A percentile compares a stretch with the other conserved stretches of the same genome.
Conservation (phyloP, 2,888 invertebrate genomes). For the Monopis laevigella region DNA sequence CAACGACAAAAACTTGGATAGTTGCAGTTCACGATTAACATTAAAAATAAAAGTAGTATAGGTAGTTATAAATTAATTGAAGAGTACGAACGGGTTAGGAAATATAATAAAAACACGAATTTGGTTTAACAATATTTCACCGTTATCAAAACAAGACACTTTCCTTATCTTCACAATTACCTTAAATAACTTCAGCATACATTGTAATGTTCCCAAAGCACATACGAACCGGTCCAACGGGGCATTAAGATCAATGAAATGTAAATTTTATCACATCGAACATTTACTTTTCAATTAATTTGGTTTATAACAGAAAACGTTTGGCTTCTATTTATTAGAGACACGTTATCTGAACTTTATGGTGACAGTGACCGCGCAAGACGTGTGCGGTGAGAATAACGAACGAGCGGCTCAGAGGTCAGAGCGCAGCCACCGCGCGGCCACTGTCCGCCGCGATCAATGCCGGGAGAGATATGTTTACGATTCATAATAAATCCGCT, state of each 20-base stretch:
- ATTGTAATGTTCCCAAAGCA: constrained; percentile 30
- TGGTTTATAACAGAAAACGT: constrained; percentile 33
- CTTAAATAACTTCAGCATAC: constrained; percentile 42
- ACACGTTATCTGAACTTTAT: constrained; percentile 22
- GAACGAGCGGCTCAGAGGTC: constrained; percentile 15
- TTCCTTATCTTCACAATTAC: constrained; percentile 44
- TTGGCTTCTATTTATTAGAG: constrained; percentile 31
- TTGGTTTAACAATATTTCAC: constrained; percentile 14
- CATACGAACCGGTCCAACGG: constrained; percentile 26
- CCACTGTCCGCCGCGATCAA: constrained; percentile 5
- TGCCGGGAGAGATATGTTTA: no score
- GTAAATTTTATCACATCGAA: constrained; percentile 33
- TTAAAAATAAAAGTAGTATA: no score
- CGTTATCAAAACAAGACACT: constrained; percentile 30
- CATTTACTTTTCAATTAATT: constrained; percentile 37
- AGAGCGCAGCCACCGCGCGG: constrained; percentile 7
- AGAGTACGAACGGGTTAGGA: background rate
- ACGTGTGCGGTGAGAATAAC: constrained; percentile 27
- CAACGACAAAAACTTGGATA: no score
- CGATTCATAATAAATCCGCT: no score
- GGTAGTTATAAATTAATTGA: no score
- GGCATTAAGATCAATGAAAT: constrained; percentile 33
- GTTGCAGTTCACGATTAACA: no score
- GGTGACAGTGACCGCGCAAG: constrained; percentile 29
- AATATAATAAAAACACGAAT: background rate